Evolutionary conservation across 2,888 invertebrate species (phyloP), one percentile per base, ranked within the genome.

Genomic region (Chymomyza fuscimana): DNA sequence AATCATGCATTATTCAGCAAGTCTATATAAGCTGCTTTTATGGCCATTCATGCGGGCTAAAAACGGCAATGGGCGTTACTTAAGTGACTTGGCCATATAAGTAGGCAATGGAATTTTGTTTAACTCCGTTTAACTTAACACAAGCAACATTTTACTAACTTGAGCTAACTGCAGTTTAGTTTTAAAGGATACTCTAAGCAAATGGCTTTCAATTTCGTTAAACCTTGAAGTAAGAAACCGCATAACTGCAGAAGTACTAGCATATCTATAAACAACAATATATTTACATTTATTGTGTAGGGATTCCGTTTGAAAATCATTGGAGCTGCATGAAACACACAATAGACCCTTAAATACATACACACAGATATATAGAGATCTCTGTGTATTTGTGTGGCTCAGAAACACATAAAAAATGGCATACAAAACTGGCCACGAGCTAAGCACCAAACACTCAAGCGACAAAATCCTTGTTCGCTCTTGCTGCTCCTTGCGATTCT

Each of bases 171-270:
- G 36, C 9, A 51, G 51, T 16, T 2, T n/a, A 5, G 1, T 1
- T 51, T 51, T 51, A n/a, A 51, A 51, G 16, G 0, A 9, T 63
- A 19, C 63, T 25, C 51, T 50, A 32, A 19, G 25, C 25, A 66
- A 66, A 66, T 60, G 52, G 29, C 62, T 67, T 62, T 67, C 52
- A 36, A 67, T 67, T 32, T 62, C 62, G 9, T 51, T 67, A n/a
- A 62, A 32, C 40, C 46, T 61, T 32, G 6, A 12, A n/a, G 7
- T 15, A 25, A 29, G 25, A 50, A 60, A 16, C 25, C 16, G 12
- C 66, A 50, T 32, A 40, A n/a, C 7, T 22, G 54, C n/a, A 54
- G 5, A 16, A 16, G 19, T 5, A 54, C 6, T 54, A 19, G 9
- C 2, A 12, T 52, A n/a, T 52, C 52, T 19, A 52, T 16, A 3